These are phyloP conservation scores for Deroptyus accipitrinus DNA, from an alignment of 2,113 vertebrate genomes.

Conservation along the genomic window DNA sequence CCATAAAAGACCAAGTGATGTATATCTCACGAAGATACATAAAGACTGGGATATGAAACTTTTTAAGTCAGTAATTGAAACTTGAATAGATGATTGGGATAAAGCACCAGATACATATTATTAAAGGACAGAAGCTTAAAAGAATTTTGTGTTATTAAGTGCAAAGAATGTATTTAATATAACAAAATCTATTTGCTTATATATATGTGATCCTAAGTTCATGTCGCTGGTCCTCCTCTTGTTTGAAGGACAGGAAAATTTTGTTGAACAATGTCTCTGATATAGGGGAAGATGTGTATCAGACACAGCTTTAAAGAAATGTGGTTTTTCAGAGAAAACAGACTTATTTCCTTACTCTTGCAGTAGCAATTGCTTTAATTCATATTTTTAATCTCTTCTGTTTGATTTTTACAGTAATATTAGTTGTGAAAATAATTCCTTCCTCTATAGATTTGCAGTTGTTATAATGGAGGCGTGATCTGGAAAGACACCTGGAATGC, in stretches of 20 bases:
- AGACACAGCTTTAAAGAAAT: not conserved
- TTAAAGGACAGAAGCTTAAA: not conserved
- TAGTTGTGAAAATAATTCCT: not conserved
- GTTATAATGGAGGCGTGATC: not conserved
- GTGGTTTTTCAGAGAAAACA: not conserved
- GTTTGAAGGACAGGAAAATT: not conserved
- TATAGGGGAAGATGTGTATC: not conserved
- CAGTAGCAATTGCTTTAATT: not conserved
- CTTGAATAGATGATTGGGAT: not conserved
- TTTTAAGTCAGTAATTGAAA: not conserved
- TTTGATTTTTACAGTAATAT: not conserved
- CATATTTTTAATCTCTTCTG: not conserved
- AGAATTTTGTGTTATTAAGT: not conserved
- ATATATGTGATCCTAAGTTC: not conserved
- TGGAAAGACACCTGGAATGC: not conserved
- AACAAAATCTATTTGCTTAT: not conserved
- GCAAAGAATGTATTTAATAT: not conserved
- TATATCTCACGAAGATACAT: not conserved
- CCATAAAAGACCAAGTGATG: rapidly evolving
- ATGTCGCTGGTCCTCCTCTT: not conserved
- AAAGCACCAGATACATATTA: not conserved
- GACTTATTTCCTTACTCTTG: not conserved
- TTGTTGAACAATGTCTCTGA: not conserved
- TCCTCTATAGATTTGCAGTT: not conserved
- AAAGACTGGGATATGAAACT: not conserved